These are phyloP conservation scores for Eupeodes corollae DNA, from an alignment of 1,140 invertebrate species.

Conservation along the genomic window DNA sequence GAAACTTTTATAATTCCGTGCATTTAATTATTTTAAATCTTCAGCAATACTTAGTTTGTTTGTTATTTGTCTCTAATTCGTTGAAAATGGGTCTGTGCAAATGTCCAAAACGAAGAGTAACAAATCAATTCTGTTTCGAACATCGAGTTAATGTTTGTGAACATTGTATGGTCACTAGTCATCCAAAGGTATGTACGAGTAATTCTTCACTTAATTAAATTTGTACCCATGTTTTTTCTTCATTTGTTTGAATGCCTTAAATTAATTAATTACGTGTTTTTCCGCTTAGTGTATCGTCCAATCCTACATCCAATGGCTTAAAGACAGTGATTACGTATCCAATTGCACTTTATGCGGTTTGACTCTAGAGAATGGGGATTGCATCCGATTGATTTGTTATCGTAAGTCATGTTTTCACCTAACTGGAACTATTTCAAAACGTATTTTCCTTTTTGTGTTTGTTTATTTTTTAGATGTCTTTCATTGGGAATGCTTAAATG, in stretches of 20 bases:
- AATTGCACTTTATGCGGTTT: conserved; percentile 78
- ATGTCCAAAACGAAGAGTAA: conserved; percentile 91
- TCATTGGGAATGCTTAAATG: conserved; percentile 35
- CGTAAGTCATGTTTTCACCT: conserved; percentile 43
- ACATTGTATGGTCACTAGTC: conserved; percentile 91
- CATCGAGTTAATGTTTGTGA: conserved; percentile 98
- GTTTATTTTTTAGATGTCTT: conserved; percentile 25
- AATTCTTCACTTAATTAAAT: neutral
- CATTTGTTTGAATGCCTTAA: neutral
- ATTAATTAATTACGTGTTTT: conserved; percentile 7
- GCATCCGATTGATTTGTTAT: conserved; percentile 79
- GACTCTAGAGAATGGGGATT: conserved; percentile 67
- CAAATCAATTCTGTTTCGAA: conserved; percentile 97
- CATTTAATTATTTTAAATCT: neutral
- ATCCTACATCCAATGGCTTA: conserved; percentile 93
- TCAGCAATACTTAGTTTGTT: neutral
- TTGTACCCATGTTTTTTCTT: conserved; percentile 9
- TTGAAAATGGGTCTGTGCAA: conserved; percentile 92
- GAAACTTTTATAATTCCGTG: neutral
- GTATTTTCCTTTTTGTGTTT: neutral
- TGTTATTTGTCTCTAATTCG: neutral
- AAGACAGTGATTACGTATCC: conserved; percentile 92
- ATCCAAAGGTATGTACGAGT: conserved; percentile 67
- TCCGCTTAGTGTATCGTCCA: conserved; percentile 88
- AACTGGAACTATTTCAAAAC: neutral